These are phyloP conservation scores for Lochmaea capreae DNA, from an alignment of 2,888 invertebrate genomes.

Conservation along the genomic window DNA sequence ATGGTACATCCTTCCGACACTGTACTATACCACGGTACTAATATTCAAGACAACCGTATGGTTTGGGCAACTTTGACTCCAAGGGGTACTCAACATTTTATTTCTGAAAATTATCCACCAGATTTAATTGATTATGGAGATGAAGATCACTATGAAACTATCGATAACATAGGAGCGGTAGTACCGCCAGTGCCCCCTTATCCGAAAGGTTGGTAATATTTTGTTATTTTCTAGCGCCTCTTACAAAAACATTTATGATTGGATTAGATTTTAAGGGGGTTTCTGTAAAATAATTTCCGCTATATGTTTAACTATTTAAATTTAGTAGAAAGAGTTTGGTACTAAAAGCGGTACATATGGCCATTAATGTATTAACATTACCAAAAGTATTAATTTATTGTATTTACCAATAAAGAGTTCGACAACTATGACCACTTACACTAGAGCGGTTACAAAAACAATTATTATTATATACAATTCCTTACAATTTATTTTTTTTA, in stretches of 20 bases:
- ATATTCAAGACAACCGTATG: slow-evolving; percentile 62
- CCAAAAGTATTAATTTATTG: no score
- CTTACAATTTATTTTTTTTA: no score
- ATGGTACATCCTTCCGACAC: slow-evolving; percentile 61
- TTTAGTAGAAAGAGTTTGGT: neutral
- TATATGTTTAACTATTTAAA: neutral
- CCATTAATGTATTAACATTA: no score
- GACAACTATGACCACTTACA: no score
- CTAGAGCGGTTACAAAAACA: no score
- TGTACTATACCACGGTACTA: slow-evolving; percentile 58
- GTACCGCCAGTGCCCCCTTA: slow-evolving; percentile 34
- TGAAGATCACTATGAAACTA: slow-evolving; percentile 79
- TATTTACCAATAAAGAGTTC: no score
- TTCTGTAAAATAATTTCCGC: neutral
- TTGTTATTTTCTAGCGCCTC: neutral
- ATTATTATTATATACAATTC: no score
- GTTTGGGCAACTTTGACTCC: slow-evolving; percentile 88
- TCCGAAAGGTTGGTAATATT: slow-evolving; percentile 40
- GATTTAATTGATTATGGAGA: slow-evolving; percentile 67
- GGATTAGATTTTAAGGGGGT: neutral
- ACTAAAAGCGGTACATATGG: no score
- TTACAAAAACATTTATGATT: neutral
- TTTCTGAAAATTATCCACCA: slow-evolving; percentile 74
- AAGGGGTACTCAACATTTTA: slow-evolving; percentile 82
- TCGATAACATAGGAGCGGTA: slow-evolving; percentile 64